Conservation (phyloP, 2,797 vertebrate species). For the Xenopus petersii region DNA sequence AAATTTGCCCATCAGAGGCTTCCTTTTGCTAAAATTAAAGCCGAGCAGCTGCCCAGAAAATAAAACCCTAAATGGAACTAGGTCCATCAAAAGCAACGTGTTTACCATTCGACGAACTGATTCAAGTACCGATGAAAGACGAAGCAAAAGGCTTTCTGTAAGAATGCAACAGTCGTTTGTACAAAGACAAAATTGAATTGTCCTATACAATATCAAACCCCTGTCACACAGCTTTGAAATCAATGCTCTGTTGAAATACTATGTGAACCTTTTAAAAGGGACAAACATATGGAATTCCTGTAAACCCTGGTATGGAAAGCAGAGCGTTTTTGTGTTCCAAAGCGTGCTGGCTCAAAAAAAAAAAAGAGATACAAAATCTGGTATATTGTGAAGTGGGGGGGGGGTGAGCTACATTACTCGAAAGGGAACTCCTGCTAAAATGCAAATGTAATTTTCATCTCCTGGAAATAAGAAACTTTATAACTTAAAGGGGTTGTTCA, state of each 20-base stretch:
- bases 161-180: constrained; percentile 5
- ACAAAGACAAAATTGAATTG: not conserved
- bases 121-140: constrained; percentile 38
- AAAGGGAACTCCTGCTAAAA: no score
- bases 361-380: no score
- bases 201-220: not conserved
- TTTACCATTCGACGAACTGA: constrained; percentile 45
- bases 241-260: not conserved
- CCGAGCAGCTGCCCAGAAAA: constrained; percentile 74
- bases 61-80: constrained; percentile 77
- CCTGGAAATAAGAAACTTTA: no score
- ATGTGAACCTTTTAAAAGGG: not conserved
- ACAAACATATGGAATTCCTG: not conserved
- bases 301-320: not conserved
- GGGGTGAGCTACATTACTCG: no score
- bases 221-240: constrained; percentile 8
- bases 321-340: no score
- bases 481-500: no score
- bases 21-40: constrained; percentile 73
- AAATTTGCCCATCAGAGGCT: constrained; percentile 89
- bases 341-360: no score
- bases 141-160: constrained; percentile 13
- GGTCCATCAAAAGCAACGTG: constrained; percentile 62
- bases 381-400: no score
- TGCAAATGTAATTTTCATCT: no score